Evolutionary conservation across 2,888 invertebrate genomes (phyloP).

Genomic region (Bellardia pandia): DNA sequence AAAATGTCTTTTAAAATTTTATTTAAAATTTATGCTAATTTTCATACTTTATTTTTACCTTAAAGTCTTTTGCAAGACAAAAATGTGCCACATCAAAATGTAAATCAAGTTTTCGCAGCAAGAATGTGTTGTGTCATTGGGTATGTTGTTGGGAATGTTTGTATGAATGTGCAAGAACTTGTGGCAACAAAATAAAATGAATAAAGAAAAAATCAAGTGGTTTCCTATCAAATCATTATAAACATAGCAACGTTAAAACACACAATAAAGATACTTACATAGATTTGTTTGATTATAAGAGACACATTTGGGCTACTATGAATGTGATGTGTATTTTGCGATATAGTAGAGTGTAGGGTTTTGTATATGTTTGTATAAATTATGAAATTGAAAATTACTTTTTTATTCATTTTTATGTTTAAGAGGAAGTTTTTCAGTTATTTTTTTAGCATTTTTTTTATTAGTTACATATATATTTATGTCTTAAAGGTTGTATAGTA

Average conservation of each 20-base stretch:
- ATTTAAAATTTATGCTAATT: slow-evolving; percentile 66
- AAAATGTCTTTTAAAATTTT: slow-evolving; percentile 47
- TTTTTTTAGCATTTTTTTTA: not conserved
- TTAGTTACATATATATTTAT: slow-evolving; percentile 1
- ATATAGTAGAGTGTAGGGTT: not conserved
- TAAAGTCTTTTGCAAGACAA: slow-evolving; percentile 51
- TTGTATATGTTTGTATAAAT: slow-evolving; percentile 1
- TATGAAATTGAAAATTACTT: slow-evolving; percentile 39
- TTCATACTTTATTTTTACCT: slow-evolving; percentile 58
- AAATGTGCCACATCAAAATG: slow-evolving; percentile 59
- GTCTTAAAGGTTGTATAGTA: slow-evolving; percentile 26
- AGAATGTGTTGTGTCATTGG: slow-evolving; percentile 21
- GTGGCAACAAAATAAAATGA: slow-evolving; percentile 11
- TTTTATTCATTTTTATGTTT: slow-evolving; percentile 1
- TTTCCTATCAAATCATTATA: slow-evolving; percentile 60
- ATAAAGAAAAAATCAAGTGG: slow-evolving; percentile 48
- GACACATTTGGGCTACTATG: not conserved
- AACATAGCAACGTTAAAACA: not conserved
- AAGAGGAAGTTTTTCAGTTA: not conserved
- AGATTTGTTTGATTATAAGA: not conserved
- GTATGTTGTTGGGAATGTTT: slow-evolving; percentile 1
- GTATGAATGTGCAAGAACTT: slow-evolving; percentile 1
- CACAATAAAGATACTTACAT: not conserved
- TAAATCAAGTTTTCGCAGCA: slow-evolving; percentile 51
- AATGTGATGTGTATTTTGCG: slow-evolving; percentile 12